Conservation (phyloP, 1,140 invertebrate species). For the Carcinoscorpius rotundicauda region DNA sequence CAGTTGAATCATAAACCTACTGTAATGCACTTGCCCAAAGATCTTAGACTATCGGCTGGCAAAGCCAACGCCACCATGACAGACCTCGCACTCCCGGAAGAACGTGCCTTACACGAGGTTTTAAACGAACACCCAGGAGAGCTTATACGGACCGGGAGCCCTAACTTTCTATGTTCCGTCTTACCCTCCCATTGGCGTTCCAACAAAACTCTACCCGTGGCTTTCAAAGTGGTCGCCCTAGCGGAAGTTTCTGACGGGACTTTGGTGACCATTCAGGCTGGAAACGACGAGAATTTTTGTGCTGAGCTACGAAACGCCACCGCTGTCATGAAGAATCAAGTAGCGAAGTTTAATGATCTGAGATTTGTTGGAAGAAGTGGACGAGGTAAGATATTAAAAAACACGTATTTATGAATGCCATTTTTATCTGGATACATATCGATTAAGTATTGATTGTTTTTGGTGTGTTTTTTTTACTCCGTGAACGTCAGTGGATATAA, state of each 20-base stretch:
- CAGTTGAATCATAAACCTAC: no score
- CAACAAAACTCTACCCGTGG: slow-evolving; percentile 86
- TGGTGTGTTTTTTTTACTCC: no score
- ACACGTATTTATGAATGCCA: no score
- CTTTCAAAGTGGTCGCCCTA: slow-evolving; percentile 85
- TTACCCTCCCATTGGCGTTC: slow-evolving; percentile 92
- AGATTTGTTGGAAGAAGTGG: slow-evolving; percentile 93
- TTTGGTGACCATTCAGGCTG: slow-evolving; percentile 78
- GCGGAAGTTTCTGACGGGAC: slow-evolving; percentile 91
- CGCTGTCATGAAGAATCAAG: slow-evolving; percentile 91
- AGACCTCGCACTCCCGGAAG: slow-evolving; percentile 38
- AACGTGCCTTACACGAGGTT: slow-evolving; percentile 65
- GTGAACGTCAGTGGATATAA: no score
- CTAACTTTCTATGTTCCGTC: slow-evolving; percentile 81
- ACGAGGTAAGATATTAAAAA: slow-evolving; percentile 57
- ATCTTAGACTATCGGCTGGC: no score
- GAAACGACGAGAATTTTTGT: slow-evolving; percentile 95
- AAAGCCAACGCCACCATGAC: slow-evolving; percentile 12
- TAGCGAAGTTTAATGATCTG: slow-evolving; percentile 93
- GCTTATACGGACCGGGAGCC: slow-evolving; percentile 78
- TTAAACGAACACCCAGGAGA: slow-evolving; percentile 70
- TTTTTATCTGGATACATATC: no score
- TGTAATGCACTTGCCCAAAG: no score
- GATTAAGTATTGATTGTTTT: no score
- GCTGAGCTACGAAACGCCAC: slow-evolving; percentile 85